phyloP scores from a whole-genome alignment of 2,797 vertebrate species.

The Aldrovandia affinis region DNA sequence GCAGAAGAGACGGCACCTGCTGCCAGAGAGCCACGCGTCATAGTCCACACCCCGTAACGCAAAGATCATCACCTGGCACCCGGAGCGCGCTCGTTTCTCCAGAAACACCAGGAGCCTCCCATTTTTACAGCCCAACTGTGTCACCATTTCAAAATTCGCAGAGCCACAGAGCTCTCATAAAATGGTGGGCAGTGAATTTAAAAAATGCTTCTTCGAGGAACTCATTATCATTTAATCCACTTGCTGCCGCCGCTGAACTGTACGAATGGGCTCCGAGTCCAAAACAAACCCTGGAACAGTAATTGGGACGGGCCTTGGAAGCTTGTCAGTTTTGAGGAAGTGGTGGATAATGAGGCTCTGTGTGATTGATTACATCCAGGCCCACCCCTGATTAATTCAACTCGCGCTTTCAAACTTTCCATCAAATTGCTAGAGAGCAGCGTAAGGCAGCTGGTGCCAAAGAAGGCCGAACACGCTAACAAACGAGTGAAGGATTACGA shows the following conservation, averaged over 20 bases:
- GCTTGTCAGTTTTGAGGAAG: background rate
- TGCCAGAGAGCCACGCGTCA: too few relatives aligned
- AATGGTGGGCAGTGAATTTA: background rate
- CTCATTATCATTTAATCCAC: slow-evolving; percentile 1
- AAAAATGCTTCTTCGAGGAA: background rate
- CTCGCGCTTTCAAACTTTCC: background rate
- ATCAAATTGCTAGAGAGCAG: background rate
- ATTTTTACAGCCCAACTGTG: background rate
- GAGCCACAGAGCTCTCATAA: background rate
- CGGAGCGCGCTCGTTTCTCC: background rate
- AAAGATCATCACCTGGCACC: background rate
- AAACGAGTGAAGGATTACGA: background rate
- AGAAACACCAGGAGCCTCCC: background rate
- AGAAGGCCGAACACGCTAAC: background rate
- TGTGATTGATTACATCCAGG: slow-evolving; percentile 13
- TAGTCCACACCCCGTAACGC: too few relatives aligned
- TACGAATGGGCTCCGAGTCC: background rate
- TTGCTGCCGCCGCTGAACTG: background rate
- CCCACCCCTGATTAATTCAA: slow-evolving; percentile 8
- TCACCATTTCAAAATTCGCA: background rate
- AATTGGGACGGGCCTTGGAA: background rate
- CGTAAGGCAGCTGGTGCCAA: background rate
- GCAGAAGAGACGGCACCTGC: too few relatives aligned
- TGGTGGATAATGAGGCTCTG: background rate
- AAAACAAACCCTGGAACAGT: background rate